Evolutionary conservation across 2,888 invertebrate genomes (phyloP).

Genomic region (Bellardia bayeri): DNA sequence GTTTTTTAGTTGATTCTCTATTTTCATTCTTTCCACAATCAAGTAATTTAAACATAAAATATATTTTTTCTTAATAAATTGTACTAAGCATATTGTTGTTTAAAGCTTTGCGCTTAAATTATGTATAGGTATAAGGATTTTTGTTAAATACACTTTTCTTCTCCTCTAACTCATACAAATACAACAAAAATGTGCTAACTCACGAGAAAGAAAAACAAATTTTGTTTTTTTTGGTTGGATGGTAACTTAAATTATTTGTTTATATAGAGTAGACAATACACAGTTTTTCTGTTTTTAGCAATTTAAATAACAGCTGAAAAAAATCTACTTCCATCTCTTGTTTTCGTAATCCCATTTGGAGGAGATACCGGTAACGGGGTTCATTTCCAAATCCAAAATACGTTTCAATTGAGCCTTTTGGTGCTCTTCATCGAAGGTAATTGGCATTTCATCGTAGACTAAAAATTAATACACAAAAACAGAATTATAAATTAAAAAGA

Average conservation of each 20-base stretch:
- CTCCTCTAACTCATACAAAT: too few relatives aligned
- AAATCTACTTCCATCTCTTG: constrained; percentile 91
- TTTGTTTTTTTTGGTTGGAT: not conserved
- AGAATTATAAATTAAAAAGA: not conserved
- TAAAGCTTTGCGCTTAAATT: constrained; percentile 1
- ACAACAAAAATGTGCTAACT: too few relatives aligned
- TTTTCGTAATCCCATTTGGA: constrained; percentile 97
- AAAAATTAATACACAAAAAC: constrained; percentile 31
- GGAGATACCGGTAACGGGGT: constrained; percentile 92
- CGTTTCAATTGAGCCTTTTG: constrained; percentile 92
- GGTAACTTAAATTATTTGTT: constrained; percentile 50
- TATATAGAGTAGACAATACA: constrained; percentile 47
- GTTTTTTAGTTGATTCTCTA: not conserved
- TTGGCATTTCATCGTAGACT: constrained; percentile 88
- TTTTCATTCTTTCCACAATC: not conserved
- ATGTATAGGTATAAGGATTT: not conserved
- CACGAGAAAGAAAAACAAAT: not conserved
- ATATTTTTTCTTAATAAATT: not conserved
- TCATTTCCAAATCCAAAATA: constrained; percentile 91
- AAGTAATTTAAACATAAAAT: not conserved
- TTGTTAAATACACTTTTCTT: too few relatives aligned
- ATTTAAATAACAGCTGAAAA: not conserved
- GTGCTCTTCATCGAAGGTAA: constrained; percentile 89
- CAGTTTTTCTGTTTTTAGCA: constrained; percentile 18
- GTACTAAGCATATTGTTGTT: not conserved